phyloP scores from a whole-genome alignment of 2,797 vertebrate species.

The Telmatherina bonti region DNA sequence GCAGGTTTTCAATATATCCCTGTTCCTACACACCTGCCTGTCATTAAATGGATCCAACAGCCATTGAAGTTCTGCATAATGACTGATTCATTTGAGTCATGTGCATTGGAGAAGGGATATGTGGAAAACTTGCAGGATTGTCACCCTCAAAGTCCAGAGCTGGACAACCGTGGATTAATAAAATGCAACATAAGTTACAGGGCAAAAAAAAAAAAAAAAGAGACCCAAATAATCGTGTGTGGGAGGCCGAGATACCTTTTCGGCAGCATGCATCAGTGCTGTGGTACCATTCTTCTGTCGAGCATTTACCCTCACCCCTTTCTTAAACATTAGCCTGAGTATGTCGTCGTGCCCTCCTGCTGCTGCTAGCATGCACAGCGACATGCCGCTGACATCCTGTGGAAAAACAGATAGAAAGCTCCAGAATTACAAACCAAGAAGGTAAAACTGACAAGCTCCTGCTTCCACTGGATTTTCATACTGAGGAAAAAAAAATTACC shows the following conservation, averaged over 20 bases:
- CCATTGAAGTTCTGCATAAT: too few species aligned
- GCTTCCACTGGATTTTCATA: not conserved
- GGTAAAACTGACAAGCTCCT: not conserved
- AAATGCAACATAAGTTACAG: too few species aligned
- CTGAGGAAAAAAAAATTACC: not conserved
- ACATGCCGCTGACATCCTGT: slow-evolving; percentile 97
- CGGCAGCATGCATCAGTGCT: slow-evolving; percentile 95
- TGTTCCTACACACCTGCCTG: too few species aligned
- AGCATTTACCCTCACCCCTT: slow-evolving; percentile 92
- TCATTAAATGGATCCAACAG: too few species aligned
- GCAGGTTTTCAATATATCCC: too few species aligned
- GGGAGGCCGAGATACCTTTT: slow-evolving; percentile 86
- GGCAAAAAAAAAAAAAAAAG: too few species aligned
- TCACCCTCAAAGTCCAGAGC: too few species aligned
- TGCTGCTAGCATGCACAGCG: slow-evolving; percentile 94
- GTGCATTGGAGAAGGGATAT: too few species aligned
- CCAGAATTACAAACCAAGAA: not conserved
- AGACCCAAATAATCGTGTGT: not conserved
- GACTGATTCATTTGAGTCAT: too few species aligned
- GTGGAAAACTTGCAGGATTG: too few species aligned
- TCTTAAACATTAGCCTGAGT: slow-evolving; percentile 92
- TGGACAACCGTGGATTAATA: too few species aligned
- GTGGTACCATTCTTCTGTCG: slow-evolving; percentile 96
- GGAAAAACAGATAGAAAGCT: slow-evolving; percentile 25
- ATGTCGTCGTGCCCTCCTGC: slow-evolving; percentile 97